Conservation (phyloP, 37 sponge, comb jelly and placozoan genomes). For the Cliona cf. orientalis region DNA sequence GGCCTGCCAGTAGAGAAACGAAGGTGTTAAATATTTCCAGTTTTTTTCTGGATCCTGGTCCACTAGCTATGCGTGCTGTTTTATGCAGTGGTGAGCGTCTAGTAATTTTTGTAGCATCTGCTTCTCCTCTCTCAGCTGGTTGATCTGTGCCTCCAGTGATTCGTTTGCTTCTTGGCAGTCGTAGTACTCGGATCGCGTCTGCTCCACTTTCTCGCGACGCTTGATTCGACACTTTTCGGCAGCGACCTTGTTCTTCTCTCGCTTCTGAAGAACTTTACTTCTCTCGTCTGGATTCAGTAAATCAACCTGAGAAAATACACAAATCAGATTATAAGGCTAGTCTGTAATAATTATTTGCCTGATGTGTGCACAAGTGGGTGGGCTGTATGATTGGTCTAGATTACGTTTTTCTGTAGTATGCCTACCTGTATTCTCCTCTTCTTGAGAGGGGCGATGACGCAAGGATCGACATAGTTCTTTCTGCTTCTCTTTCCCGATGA, state of each 20-base stretch:
- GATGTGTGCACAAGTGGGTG: no score
- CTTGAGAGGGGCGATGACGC: conserved; percentile 78
- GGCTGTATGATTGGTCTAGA: background rate
- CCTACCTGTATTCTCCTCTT: conserved; percentile 80
- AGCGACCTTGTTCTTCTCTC: conserved; percentile 97
- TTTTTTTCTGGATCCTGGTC: no score
- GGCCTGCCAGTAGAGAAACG: no score
- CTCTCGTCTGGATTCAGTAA: conserved; percentile 71
- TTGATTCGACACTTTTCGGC: conserved; percentile 96
- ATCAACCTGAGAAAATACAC: conserved; percentile 36
- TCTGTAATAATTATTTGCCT: no score
- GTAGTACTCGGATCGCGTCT: conserved; percentile 58
- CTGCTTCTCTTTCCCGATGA: conserved; percentile 11
- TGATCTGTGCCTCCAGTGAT: conserved; percentile 41
- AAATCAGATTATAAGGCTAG: no score
- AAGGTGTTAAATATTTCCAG: no score
- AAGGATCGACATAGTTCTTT: conserved; percentile 60
- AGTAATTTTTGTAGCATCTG: conserved; percentile 51
- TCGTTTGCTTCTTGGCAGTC: conserved; percentile 59
- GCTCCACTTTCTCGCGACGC: conserved; percentile 67
- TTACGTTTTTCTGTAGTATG: no score
- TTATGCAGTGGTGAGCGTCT: conserved; percentile 48
- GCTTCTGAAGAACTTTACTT: conserved; percentile 78
- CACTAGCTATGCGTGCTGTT: conserved; percentile 4
- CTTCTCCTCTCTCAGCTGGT: conserved; percentile 43